Evolutionary conservation across 2,113 vertebrate genomes (phyloP).

Genomic region (Gallinago jamesoni): DNA sequence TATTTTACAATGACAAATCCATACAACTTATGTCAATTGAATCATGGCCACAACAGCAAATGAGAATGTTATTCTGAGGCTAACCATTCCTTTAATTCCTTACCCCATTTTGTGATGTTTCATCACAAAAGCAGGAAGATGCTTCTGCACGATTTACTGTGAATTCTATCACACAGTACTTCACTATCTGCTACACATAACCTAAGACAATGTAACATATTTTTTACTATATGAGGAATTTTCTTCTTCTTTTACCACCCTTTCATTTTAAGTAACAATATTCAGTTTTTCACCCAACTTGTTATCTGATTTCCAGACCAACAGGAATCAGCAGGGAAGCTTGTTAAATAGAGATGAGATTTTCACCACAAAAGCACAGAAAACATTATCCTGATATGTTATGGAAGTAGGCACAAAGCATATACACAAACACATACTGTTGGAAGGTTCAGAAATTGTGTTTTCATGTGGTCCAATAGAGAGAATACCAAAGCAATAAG

Average conservation of each 20-base stretch:
- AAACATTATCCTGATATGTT: background rate
- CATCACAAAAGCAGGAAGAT: background rate
- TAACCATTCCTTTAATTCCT: background rate
- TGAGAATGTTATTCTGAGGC: background rate
- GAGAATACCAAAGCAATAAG: background rate
- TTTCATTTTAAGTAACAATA: background rate
- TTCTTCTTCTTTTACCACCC: background rate
- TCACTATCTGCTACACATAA: background rate
- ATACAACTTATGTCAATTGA: background rate
- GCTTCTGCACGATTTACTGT: background rate
- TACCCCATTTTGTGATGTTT: background rate
- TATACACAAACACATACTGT: background rate
- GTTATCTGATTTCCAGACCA: background rate
- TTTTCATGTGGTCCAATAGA: background rate
- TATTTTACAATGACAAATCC: background rate
- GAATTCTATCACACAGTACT: background rate
- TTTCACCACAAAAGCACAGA: background rate
- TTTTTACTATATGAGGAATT: background rate
- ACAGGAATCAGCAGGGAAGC: background rate
- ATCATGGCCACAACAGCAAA: background rate
- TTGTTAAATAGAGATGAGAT: background rate
- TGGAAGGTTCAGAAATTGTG: background rate
- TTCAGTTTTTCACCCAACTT: background rate
- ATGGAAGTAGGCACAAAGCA: background rate
- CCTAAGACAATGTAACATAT: background rate